Conservation (phyloP, 1,140 invertebrate genomes). For the Drosophila setifemur region DNA sequence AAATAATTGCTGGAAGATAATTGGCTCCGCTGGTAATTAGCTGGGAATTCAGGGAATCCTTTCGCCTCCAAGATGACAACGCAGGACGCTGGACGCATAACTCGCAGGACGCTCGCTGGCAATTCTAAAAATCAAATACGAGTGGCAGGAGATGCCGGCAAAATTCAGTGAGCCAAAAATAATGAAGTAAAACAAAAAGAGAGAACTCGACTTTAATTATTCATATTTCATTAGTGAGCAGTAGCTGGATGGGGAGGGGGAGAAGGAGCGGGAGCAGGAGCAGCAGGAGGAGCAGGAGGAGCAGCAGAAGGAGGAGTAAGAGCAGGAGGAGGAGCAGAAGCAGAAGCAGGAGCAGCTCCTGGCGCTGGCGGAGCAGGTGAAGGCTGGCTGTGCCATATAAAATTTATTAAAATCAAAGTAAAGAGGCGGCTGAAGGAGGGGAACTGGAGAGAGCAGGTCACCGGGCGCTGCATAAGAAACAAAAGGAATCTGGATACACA, state of each 20-base stretch:
- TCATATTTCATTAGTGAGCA: constrained; percentile 76
- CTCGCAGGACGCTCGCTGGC: background rate
- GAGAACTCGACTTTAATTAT: constrained; percentile 74
- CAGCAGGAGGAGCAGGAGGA: constrained; percentile 1
- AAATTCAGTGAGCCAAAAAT: constrained; percentile 64
- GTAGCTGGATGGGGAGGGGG: background rate
- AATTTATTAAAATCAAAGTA: constrained; percentile 80
- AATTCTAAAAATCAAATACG: constrained; percentile 41
- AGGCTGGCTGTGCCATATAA: constrained; percentile 63
- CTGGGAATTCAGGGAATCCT: constrained; percentile 13
- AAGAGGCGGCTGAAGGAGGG: constrained; percentile 6
- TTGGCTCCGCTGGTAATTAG: constrained; percentile 30
- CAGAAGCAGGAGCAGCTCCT: background rate
- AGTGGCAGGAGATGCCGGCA: background rate
- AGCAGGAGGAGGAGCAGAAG: background rate
- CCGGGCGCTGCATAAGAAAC: constrained; percentile 18
- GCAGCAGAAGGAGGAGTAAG: background rate
- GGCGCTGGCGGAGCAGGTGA: constrained; percentile 16
- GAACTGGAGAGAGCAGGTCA: constrained; percentile 23
- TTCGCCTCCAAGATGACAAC: constrained; percentile 23
- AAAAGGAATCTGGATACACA: constrained; percentile 48
- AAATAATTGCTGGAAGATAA: constrained; percentile 29
- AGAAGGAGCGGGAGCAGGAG: background rate
- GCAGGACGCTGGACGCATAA: background rate
- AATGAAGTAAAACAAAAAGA: constrained; percentile 75